A percentile compares a stretch with the other conserved stretches of the same genome.
These are phyloP conservation scores for Ylistrum balloti DNA, from an alignment of 1,140 invertebrate genomes.

Conservation along the genomic window DNA sequence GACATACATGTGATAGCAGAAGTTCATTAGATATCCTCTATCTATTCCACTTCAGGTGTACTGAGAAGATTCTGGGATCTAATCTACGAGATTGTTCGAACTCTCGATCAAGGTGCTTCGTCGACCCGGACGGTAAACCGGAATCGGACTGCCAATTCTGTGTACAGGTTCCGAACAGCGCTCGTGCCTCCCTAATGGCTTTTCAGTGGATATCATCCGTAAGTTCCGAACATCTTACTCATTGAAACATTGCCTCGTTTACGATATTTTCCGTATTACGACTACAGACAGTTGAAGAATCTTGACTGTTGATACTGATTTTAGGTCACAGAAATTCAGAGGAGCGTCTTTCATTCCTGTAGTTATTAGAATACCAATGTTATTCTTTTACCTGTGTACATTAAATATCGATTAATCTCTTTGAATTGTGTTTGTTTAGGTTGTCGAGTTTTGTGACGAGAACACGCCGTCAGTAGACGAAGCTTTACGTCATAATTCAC, in stretches of 20 bases:
- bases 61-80: neutral
- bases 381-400: too few species aligned
- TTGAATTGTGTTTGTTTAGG: constrained; percentile 41
- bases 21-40: too few species aligned
- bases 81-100: neutral
- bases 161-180: neutral
- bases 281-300: too few species aligned
- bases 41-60: constrained; percentile 44
- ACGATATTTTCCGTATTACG: too few species aligned
- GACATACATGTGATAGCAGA: too few species aligned
- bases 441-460: constrained; percentile 58
- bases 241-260: too few species aligned
- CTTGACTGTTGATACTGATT: too few species aligned
- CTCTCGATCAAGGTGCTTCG: neutral
- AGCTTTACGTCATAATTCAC: constrained; percentile 48
- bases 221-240: neutral
- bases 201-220: constrained; percentile 50
- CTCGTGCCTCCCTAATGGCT: constrained; percentile 52
- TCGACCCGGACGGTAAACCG: constrained; percentile 43
- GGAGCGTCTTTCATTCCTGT: too few species aligned
- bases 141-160: constrained; percentile 50
- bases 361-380: too few species aligned
- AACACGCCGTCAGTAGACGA: constrained; percentile 12
- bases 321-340: too few species aligned
- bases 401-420: too few species aligned